These are phyloP conservation scores for Tuberolachnus salignus DNA, from an alignment of 2,888 invertebrate species.

Conservation along the genomic window DNA sequence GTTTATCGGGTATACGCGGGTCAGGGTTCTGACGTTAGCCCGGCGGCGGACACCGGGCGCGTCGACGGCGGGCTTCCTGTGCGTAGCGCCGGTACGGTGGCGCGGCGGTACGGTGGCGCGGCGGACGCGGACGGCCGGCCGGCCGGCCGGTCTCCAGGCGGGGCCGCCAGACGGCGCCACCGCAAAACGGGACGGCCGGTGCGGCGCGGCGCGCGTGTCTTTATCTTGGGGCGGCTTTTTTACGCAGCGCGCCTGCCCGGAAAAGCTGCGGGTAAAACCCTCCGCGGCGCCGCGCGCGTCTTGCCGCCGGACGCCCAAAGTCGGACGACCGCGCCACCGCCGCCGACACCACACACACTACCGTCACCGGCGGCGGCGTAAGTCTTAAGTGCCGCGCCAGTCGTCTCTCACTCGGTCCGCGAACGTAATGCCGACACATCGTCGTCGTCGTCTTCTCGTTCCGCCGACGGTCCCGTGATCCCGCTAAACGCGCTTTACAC, in stretches of 20 bases:
- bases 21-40: neutral
- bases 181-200: neutral
- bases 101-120: neutral
- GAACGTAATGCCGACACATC: constrained; percentile 56
- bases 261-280: constrained; percentile 55
- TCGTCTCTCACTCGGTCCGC: constrained; percentile 56
- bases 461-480: constrained; percentile 32
- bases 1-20: no score
- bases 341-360: neutral
- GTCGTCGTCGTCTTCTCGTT: constrained; percentile 55
- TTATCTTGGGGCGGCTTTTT: constrained; percentile 50
- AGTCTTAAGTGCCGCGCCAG: constrained; percentile 53
- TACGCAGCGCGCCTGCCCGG: constrained; percentile 51
- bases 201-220: neutral
- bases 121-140: neutral
- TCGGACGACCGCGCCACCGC: constrained; percentile 1
- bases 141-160: neutral
- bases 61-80: neutral
- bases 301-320: constrained; percentile 48
- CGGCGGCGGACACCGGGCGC: neutral
- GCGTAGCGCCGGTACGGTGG: neutral
- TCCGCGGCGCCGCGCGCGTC: constrained; percentile 51
- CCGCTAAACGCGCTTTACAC: constrained; percentile 14
- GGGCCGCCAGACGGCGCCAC: constrained; percentile 31
- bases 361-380: constrained; percentile 24